Base-by-base conservation (phyloP, 2,888 invertebrate genomes). In the Tromatobia lineatoria region DNA sequence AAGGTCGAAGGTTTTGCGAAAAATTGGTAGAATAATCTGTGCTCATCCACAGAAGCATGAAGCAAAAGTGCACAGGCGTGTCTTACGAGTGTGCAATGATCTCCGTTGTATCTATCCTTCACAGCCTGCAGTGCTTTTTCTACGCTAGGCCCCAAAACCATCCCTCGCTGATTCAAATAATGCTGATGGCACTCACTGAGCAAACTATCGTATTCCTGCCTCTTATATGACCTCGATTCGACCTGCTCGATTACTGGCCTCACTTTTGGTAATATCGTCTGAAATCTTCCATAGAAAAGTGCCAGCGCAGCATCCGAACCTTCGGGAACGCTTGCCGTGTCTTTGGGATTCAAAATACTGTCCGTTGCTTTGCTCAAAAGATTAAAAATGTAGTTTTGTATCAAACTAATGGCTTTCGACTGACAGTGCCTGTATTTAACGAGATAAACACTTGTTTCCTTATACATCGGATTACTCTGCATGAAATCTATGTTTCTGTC, bases 31-130 rank as follows among this genome's bases (percentile, higher is more conserved):
- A 97, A 99, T 3, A 99, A 95, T 86, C 97, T 96, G 90, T 98
- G 96, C 93, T 99, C 99, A 94, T 99, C 99, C 88, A 98, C 96
- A 87, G 98, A 99, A 0, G 99, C 97, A 93, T 99, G 98, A 47
- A 99, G 96, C 47, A 99, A 95, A 91, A 99, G 97, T 11, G 98
- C 96, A 94, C 98, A 98, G 0, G 98, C 97, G 88, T 97, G 97
- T 54, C 99, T 95, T 86, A 98, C 96, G 67, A 98, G 94, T 29
- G 97, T 96, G 94, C 98, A 98, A 89, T 97, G 96, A 93, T 98
- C 98, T 7, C 95, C 96, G 84, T 95, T 95, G 91, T 96, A 95
- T 69, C 95, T 95, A 0, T 91, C 92, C 76, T 92, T 92, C 2
- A 93, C 91, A 0, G 91, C 90, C 13, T 89, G 88, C 8, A 94